phyloP scores from a whole-genome alignment of 2,797 vertebrate species.

The Gastrophryne carolinensis region DNA sequence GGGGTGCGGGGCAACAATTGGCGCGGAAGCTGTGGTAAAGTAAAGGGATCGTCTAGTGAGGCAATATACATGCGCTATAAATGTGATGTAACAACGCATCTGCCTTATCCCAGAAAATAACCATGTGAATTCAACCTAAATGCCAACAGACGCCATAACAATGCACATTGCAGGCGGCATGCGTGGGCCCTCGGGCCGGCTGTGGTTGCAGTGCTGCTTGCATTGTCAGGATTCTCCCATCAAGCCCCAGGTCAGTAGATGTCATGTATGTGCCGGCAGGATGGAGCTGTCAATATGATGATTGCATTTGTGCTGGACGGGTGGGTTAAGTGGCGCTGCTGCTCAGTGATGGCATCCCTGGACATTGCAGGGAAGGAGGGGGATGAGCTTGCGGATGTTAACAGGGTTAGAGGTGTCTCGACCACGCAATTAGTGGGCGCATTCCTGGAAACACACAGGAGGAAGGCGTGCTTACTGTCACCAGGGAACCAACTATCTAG shows the following conservation, averaged over 20 bases:
- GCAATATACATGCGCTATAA: too few relatives aligned
- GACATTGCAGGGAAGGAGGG: neutral
- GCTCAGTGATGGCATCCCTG: neutral
- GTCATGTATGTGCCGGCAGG: neutral
- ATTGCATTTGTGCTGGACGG: conserved; percentile 1
- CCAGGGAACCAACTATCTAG: too few relatives aligned
- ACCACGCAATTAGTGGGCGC: neutral
- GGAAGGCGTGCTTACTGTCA: too few relatives aligned
- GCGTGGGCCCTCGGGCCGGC: too few relatives aligned
- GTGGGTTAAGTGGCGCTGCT: neutral
- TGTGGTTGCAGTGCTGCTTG: neutral
- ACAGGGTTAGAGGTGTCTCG: conserved; percentile 25
- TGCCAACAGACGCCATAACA: too few relatives aligned
- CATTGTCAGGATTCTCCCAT: neutral
- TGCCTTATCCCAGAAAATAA: too few relatives aligned
- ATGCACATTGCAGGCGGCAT: too few relatives aligned
- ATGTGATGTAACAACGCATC: too few relatives aligned
- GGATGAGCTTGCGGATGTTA: conserved; percentile 9
- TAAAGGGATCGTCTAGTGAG: too few relatives aligned
- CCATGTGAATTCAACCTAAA: too few relatives aligned
- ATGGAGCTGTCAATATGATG: neutral
- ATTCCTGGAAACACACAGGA: conserved; percentile 10
- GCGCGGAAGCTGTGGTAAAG: too few relatives aligned
- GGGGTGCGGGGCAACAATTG: too few relatives aligned
- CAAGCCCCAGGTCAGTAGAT: neutral